A percentile compares a stretch with the other conserved stretches of the same genome.
Evolutionary conservation across 2,113 vertebrate species (phyloP).

Genomic region (Megaceryle torquata): DNA sequence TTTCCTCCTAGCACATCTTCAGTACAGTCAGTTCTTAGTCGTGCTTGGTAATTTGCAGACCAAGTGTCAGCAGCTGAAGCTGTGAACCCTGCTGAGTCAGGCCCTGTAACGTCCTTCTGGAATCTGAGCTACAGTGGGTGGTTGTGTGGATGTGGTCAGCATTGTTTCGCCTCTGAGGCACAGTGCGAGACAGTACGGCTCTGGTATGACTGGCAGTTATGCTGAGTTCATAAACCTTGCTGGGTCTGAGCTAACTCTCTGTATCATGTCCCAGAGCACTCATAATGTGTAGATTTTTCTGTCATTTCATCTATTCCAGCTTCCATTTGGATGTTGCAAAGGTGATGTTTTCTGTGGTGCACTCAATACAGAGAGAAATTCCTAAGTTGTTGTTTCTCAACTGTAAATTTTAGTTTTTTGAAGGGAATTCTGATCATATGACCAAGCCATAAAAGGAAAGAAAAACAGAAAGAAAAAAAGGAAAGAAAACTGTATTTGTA

Average conservation of each 20-base stretch:
- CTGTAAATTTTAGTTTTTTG: not conserved
- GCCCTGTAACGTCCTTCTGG: no score
- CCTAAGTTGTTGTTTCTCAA: not conserved
- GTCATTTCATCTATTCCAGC: not conserved
- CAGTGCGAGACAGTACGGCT: not conserved
- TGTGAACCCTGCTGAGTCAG: accelerated
- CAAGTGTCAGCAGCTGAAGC: not conserved
- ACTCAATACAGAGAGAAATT: not conserved
- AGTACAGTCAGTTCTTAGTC: not conserved
- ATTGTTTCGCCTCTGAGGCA: not conserved
- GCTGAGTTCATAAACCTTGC: not conserved
- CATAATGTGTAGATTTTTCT: not conserved
- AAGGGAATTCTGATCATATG: not conserved
- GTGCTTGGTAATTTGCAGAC: not conserved
- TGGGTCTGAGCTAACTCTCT: not conserved
- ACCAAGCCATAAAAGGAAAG: not conserved
- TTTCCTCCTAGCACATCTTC: not conserved
- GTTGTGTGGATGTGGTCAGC: accelerated
- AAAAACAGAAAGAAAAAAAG: not conserved
- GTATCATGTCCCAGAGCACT: not conserved
- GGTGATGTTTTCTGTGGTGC: not conserved
- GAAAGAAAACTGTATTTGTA: not conserved
- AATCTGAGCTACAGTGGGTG: accelerated
- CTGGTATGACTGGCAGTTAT: not conserved
- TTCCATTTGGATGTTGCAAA: not conserved